These are phyloP conservation scores for Leptoclinus maculatus DNA, from an alignment of 2,797 vertebrate species.

Conservation along the genomic window DNA sequence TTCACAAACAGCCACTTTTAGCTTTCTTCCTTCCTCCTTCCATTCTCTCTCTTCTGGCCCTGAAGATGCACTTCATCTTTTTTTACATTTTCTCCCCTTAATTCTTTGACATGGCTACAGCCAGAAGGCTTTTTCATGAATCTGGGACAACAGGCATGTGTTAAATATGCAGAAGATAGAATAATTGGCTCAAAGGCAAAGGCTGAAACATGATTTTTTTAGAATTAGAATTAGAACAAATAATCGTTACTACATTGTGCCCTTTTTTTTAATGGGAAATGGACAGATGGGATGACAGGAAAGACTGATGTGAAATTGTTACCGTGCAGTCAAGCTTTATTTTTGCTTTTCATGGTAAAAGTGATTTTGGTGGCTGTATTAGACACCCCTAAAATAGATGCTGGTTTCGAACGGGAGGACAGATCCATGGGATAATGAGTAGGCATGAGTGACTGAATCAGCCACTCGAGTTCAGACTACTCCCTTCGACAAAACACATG, in stretches of 20 bases:
- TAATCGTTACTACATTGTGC: not conserved
- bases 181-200: conserved; percentile 63
- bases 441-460: conserved; percentile 47
- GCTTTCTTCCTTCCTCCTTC: not conserved
- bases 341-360: conserved; percentile 28
- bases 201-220: conserved; percentile 17
- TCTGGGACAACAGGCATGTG: conserved; percentile 65
- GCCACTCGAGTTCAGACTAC: conserved; percentile 26
- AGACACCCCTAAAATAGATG: conserved; percentile 37
- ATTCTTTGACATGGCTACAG: conserved; percentile 53
- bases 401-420: conserved; percentile 18
- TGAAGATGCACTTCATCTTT: conserved; percentile 61
- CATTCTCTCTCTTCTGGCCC: conserved; percentile 40
- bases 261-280: not conserved
- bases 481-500: conserved; percentile 25
- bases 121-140: conserved; percentile 61
- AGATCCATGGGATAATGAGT: conserved; percentile 47
- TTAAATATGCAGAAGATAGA: conserved; percentile 67
- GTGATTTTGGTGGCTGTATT: conserved; percentile 15
- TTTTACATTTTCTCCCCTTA: conserved; percentile 35
- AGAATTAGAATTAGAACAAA: not conserved
- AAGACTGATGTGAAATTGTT: conserved; percentile 8
- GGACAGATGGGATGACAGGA: not conserved
- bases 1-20: conserved; percentile 36
- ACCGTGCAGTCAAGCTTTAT: conserved; percentile 22